Base-by-base conservation (phyloP, 2,797 vertebrate species). In the Sebastes itinus region DNA sequence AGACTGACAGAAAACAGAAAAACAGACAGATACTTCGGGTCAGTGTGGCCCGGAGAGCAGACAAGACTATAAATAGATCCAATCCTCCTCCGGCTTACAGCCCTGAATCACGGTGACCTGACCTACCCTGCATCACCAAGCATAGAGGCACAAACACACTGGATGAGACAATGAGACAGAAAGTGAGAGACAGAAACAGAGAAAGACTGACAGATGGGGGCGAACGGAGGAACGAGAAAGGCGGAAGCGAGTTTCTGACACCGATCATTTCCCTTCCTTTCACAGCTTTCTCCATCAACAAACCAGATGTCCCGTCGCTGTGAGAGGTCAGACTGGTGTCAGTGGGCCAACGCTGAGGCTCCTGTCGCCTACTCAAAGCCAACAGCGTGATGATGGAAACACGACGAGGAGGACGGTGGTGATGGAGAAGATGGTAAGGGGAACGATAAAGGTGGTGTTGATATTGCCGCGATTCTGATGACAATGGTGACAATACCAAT, bases 71-170 rank as follows among this genome's bases (percentile, higher is more conserved):
- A 94, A 94, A 95, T 93, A 95, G 88, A 92, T 78, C 81, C 86
- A 93, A 92, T 93, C 91, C 91, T 91, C 91, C 88, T 87, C 85
- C 81, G 33, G 91, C 92, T 92, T 93, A 92, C 77, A 86, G 88
- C 73, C 84, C 84, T 91, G 87, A 87, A 87, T 91, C 88, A 89
- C 80, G 75, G 68, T 88, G 86, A 90, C 89, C 90, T 46, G 82
- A 75, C 66, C 75, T 32, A 23, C 49, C 75, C 86, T 56, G 75
- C 78, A 82, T 81, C 88, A 77, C 78, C 73, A 55, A 80, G 66
- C 87, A 78, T 32, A 67, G 77, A 84, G 79, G 55, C 67, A 59
- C 74, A 90, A 58, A 82, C 79, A 42, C 38, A 42, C 38, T 42
- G 38, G 38, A 42, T 42, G 13, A 42, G 38, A 80, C 71, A 87